A percentile compares a stretch with the other conserved stretches of the same genome.
These are phyloP conservation scores for Wasmannia auropunctata DNA, from an alignment of 1,140 invertebrate genomes.

Conservation along the genomic window DNA sequence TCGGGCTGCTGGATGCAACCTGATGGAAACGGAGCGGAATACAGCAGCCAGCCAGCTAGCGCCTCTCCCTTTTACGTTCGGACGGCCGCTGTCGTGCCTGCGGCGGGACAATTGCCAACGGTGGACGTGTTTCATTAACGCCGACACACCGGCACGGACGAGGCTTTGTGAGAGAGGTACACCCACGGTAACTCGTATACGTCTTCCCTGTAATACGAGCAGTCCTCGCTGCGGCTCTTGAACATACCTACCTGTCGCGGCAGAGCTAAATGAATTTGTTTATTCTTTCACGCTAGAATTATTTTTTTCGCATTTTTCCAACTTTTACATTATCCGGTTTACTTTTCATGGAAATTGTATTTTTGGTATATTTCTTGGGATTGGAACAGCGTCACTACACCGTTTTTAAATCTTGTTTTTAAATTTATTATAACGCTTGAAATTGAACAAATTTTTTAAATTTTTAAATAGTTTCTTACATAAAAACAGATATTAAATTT, in stretches of 20 bases:
- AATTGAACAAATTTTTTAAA: neutral
- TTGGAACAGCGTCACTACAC: neutral
- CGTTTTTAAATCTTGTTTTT: neutral
- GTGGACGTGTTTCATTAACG: conserved; percentile 77
- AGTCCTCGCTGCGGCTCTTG: conserved; percentile 49
- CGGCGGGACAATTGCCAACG: conserved; percentile 75
- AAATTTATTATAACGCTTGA: neutral
- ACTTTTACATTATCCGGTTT: neutral
- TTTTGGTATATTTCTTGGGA: neutral
- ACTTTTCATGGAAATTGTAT: neutral
- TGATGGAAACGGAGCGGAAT: conserved; percentile 67
- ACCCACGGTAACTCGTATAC: conserved; percentile 46
- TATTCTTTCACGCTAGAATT: conserved; percentile 50
- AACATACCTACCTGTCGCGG: conserved; percentile 48
- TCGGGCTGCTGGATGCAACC: conserved; percentile 50
- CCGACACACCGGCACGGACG: conserved; percentile 57
- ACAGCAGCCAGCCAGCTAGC: conserved; percentile 42
- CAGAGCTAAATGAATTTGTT: conserved; percentile 49
- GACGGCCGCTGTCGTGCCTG: conserved; percentile 61
- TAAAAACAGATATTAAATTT: neutral
- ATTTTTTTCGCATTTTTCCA: conserved; percentile 14
- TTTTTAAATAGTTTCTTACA: neutral
- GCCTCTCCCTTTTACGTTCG: conserved; percentile 66
- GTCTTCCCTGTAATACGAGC: conserved; percentile 54
- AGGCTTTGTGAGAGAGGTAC: conserved; percentile 33